Evolutionary conservation across 2,888 invertebrate genomes (phyloP).

Genomic region (Augochlorella aurata): DNA sequence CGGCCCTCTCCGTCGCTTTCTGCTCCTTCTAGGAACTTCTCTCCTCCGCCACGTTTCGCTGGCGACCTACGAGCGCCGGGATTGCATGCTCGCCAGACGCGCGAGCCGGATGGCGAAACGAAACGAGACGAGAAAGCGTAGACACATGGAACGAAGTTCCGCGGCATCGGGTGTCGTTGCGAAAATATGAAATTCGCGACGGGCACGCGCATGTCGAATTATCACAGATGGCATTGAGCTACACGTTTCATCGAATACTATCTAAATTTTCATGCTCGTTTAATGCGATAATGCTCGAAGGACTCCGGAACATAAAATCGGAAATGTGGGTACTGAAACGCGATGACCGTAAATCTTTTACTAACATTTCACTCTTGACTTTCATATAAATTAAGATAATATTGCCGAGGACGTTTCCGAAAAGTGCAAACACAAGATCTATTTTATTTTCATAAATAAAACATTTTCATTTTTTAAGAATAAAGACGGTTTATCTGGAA

Average conservation of each 20-base stretch:
- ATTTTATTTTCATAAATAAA: too few species aligned
- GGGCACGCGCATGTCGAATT: background rate
- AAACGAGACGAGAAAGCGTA: conserved; percentile 32
- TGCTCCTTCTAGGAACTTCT: conserved; percentile 40
- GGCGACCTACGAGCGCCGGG: conserved; percentile 23
- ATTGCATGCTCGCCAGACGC: conserved; percentile 45
- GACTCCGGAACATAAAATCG: too few species aligned
- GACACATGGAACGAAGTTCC: conserved; percentile 32
- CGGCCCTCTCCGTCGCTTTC: conserved; percentile 8
- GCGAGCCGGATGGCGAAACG: conserved; percentile 45
- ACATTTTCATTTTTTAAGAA: too few species aligned
- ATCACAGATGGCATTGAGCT: background rate
- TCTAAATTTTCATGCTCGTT: too few species aligned
- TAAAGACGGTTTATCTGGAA: too few species aligned
- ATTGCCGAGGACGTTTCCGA: too few species aligned
- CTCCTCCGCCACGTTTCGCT: conserved; percentile 25
- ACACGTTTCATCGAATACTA: background rate
- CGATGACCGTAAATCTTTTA: too few species aligned
- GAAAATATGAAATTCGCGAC: conserved; percentile 36
- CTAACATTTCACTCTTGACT: too few species aligned
- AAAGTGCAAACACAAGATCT: too few species aligned
- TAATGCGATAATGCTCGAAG: too few species aligned
- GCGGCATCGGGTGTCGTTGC: conserved; percentile 1
- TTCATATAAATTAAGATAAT: too few species aligned
- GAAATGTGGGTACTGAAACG: too few species aligned